A percentile compares a stretch with the other conserved stretches of the same genome.
Conservation (phyloP, 2,888 invertebrate species). For the Urechis unicinctus region DNA sequence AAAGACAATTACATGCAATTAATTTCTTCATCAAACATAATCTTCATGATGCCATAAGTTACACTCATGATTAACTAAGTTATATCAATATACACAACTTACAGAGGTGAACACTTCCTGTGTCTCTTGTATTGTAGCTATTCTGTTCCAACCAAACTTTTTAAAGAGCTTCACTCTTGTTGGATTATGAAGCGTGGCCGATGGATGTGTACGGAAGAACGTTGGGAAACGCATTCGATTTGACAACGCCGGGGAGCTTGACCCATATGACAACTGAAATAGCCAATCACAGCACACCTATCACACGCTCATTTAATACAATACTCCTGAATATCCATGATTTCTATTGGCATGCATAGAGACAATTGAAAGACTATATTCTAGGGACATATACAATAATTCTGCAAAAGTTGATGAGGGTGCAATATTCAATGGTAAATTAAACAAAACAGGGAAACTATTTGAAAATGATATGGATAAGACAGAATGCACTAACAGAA, state of each 20-base stretch:
- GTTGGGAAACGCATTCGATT: constrained; percentile 96
- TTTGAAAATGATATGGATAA: too few species aligned
- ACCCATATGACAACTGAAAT: constrained; percentile 89
- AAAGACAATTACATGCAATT: too few species aligned
- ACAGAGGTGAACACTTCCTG: constrained; percentile 80
- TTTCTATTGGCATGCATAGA: too few species aligned
- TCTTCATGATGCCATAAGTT: too few species aligned
- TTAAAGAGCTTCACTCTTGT: constrained; percentile 93
- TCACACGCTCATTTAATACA: not conserved
- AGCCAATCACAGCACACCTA: constrained; percentile 6
- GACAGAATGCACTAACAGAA: too few species aligned
- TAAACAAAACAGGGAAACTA: too few species aligned
- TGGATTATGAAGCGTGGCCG: constrained; percentile 97
- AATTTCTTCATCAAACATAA: too few species aligned
- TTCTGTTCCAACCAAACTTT: constrained; percentile 93
- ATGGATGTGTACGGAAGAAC: constrained; percentile 96
- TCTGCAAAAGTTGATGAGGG: too few species aligned
- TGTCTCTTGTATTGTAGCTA: constrained; percentile 95
- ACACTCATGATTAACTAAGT: not conserved
- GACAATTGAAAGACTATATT: not conserved
- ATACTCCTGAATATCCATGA: not conserved
- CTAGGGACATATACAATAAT: too few species aligned
- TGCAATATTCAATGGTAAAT: too few species aligned
- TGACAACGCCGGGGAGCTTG: constrained; percentile 95
- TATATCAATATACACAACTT: constrained; percentile 17